Percentiles rank a stretch among this genome's conserved stretches.
Evolutionary conservation across 2,888 invertebrate genomes (phyloP).

Genomic region (Andrena dorsata): DNA sequence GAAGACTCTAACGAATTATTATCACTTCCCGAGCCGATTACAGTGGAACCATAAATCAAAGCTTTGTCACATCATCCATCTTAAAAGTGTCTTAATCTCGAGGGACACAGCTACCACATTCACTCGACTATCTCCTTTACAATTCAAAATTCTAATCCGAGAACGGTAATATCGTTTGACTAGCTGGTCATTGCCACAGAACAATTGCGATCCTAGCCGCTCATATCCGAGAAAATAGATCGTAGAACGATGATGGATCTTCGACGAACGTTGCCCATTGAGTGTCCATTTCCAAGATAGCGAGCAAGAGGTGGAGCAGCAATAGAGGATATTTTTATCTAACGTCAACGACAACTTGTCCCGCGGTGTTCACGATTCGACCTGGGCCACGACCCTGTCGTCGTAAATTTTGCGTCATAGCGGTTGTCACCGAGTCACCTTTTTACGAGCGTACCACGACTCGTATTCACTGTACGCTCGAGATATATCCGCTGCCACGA

Average conservation of each 20-base stretch:
- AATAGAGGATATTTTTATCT: constrained; percentile 60
- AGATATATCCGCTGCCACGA: constrained; percentile 61
- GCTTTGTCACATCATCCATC: constrained; percentile 63
- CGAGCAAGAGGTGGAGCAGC: constrained; percentile 49
- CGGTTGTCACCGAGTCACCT: constrained; percentile 80
- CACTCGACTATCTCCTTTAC: constrained; percentile 30
- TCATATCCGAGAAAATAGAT: constrained; percentile 14
- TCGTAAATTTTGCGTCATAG: constrained; percentile 81
- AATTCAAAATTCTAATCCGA: constrained; percentile 10
- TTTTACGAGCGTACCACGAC: constrained; percentile 78
- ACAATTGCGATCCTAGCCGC: constrained; percentile 22
- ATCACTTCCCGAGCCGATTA: constrained; percentile 55
- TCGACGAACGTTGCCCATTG: constrained; percentile 28
- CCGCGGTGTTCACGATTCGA: constrained; percentile 81
- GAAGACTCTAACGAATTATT: constrained; percentile 63
- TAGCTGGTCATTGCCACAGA: not conserved
- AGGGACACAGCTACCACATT: constrained; percentile 54
- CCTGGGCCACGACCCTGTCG: constrained; percentile 79
- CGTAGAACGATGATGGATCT: constrained; percentile 8
- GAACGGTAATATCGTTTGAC: not conserved
- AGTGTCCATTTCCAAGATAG: constrained; percentile 38
- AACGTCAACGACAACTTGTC: constrained; percentile 78
- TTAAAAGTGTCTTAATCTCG: constrained; percentile 54
- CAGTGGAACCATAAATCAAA: constrained; percentile 62
- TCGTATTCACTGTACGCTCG: constrained; percentile 69